Percentiles rank a stretch among this genome's conserved stretches.
phyloP scores from a whole-genome alignment of 2,888 invertebrate species.

The Halictus ligatus region DNA sequence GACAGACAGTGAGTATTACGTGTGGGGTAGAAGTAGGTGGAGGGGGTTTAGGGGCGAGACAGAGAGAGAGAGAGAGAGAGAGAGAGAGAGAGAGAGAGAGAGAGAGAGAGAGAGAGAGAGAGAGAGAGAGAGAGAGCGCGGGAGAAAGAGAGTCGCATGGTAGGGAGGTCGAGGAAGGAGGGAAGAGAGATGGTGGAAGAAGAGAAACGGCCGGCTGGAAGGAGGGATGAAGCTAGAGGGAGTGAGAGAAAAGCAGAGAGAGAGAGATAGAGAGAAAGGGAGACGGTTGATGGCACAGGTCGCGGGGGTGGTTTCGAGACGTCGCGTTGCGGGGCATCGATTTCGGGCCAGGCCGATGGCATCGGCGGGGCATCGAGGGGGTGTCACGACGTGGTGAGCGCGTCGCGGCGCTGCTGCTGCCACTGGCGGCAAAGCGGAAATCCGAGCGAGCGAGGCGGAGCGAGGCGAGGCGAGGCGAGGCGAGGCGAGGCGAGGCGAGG shows the following conservation, averaged over 20 bases:
- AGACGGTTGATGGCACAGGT: slow-evolving; percentile 63
- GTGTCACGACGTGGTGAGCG: slow-evolving; percentile 61
- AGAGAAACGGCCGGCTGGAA: not conserved
- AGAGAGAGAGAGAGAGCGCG: not conserved
- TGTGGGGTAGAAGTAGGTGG: not conserved
- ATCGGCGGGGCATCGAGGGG: slow-evolving; percentile 72
- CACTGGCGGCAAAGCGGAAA: slow-evolving; percentile 34
- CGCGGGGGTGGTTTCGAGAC: slow-evolving; percentile 70
- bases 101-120: not conserved
- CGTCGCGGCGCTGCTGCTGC: slow-evolving; percentile 68
- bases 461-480: no score
- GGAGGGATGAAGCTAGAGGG: not conserved
- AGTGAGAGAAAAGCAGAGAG: not conserved
- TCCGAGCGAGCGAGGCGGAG: not conserved
- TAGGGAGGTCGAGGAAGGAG: not conserved
- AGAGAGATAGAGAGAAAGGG: not conserved
- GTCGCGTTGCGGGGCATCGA: slow-evolving; percentile 78
- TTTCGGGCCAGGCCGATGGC: slow-evolving; percentile 80
- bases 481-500: no score
- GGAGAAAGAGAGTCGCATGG: not conserved
- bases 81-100: not conserved
- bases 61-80: not conserved
- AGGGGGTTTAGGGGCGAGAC: not conserved
- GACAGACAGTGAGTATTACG: slow-evolving; percentile 4
- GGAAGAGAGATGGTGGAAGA: not conserved